Evolutionary conservation across 2,113 vertebrate species (phyloP), one percentile per base, ranked within the genome.

Genomic region (Elgaria multicarinata): DNA sequence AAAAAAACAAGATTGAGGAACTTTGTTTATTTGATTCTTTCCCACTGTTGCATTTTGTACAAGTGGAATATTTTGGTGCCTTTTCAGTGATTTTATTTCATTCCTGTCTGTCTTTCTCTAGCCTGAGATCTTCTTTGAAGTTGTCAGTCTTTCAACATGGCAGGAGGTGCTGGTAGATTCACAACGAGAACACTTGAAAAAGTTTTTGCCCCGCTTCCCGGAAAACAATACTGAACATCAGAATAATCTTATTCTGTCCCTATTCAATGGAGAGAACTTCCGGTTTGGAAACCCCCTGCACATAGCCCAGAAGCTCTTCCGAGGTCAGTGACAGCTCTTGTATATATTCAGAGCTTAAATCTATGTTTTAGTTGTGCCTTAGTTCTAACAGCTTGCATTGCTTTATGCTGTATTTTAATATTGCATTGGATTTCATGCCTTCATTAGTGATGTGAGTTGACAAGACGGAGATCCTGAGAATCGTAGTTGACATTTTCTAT

Each of bases 51-150:
- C 6, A 64, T 58, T 28, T 90, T 44, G 36, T 77, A 90, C 71
- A 39, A 75, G 81, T 90, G 74, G 86, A 91, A 86, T 79, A 72
- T 81, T 10, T n/a, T 86, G 31, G 85, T 71, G 36, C 26, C 44
- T 81, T 39, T 39, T 12, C 69, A 88, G 46, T 42, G 42, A 55
- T 42, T 33, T 53, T 78, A 46, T 44, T 46, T 3, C 26, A 8
- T 74, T 83, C 0, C 20, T 83, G 0, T 77, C 39, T 76, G 3
- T 58, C 6, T 64, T 92, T 86, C 53, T 90, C 82, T 93, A 99
- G 99, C 98, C 98, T 0, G 99, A 99, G 42, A 98, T 99, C 87
- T 99, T 99, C 96, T 99, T 99, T 85, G 98, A 98, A 1, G 99
- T 99, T 39, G 94, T 99, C 97, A 99, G 99, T 87, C 95, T 98